Percentiles rank a stretch among this genome's conserved stretches.
These are phyloP conservation scores for Tenthredo notha DNA, from an alignment of 2,888 invertebrate species.

Conservation along the genomic window DNA sequence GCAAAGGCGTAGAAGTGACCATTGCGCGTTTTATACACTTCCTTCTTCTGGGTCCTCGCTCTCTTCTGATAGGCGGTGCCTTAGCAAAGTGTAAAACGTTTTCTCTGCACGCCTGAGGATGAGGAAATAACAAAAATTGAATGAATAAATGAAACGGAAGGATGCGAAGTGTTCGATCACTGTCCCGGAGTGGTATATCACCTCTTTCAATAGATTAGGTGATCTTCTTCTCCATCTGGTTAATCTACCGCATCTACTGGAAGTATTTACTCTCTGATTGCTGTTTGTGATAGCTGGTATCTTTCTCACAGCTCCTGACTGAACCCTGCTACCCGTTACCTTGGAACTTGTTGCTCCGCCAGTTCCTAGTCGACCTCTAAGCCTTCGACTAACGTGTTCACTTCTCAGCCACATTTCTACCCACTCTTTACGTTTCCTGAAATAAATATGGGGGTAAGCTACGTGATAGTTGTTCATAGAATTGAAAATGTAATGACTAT, in stretches of 20 bases:
- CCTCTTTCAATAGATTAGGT: constrained; percentile 74
- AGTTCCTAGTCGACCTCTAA: constrained; percentile 73
- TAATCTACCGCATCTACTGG: constrained; percentile 72
- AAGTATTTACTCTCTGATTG: constrained; percentile 70
- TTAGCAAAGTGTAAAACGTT: constrained; percentile 76
- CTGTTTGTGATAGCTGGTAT: constrained; percentile 71
- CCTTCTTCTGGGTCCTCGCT: constrained; percentile 73
- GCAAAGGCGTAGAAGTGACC: constrained; percentile 75
- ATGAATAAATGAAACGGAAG: background rate
- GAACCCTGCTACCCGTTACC: constrained; percentile 68
- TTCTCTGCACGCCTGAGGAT: constrained; percentile 74
- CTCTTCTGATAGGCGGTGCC: constrained; percentile 72
- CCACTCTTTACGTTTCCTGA: constrained; percentile 47
- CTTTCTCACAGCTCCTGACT: constrained; percentile 71
- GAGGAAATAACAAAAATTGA: background rate
- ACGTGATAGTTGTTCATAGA: background rate
- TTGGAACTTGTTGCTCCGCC: constrained; percentile 64
- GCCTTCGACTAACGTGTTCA: constrained; percentile 75
- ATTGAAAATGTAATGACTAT: background rate
- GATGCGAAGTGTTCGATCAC: background rate
- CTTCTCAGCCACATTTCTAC: constrained; percentile 77
- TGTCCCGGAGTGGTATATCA: constrained; percentile 56
- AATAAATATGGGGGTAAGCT: constrained; percentile 19
- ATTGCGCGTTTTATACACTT: constrained; percentile 76
- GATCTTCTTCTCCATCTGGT: constrained; percentile 74